Evolutionary conservation across 2,113 vertebrate genomes (phyloP).

Genomic region (Hyla sarda): DNA sequence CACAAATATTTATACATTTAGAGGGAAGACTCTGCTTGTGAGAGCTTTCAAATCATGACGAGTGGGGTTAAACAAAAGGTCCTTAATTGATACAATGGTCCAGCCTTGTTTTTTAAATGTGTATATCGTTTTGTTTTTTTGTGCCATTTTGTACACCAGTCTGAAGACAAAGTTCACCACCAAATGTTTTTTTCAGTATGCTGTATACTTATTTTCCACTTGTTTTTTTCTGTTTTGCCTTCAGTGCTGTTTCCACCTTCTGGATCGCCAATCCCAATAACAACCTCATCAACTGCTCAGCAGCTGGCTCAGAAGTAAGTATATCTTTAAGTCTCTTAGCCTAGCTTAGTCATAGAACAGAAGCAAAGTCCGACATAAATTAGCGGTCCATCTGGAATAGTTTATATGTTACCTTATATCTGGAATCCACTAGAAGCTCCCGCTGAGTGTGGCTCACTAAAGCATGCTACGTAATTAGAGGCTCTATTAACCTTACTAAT

Average conservation of each 20-base stretch:
- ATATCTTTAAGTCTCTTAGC: constrained; percentile 12
- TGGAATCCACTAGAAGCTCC: constrained; percentile 24
- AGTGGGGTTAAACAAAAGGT: too few species aligned
- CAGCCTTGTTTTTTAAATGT: background rate
- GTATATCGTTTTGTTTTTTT: background rate
- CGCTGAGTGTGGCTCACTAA: constrained; percentile 22
- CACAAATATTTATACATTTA: too few species aligned
- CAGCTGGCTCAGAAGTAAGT: constrained; percentile 94
- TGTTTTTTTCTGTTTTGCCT: constrained; percentile 52
- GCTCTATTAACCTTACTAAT: constrained; percentile 45
- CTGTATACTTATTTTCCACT: background rate
- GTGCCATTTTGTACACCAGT: background rate
- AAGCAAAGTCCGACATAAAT: constrained; percentile 10
- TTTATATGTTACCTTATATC: constrained; percentile 36
- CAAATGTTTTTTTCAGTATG: background rate
- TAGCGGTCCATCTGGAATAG: constrained; percentile 49
- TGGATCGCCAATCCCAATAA: constrained; percentile 99
- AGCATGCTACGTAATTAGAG: constrained; percentile 43
- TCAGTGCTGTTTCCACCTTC: constrained; percentile 94
- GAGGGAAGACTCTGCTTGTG: too few species aligned
- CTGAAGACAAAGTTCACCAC: background rate
- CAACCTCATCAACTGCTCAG: constrained; percentile 92
- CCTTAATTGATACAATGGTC: too few species aligned
- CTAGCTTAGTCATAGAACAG: constrained; percentile 10
- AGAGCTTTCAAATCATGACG: too few species aligned